phyloP scores from a whole-genome alignment of 2,113 vertebrate genomes.

The Prietella phreatophila region DNA sequence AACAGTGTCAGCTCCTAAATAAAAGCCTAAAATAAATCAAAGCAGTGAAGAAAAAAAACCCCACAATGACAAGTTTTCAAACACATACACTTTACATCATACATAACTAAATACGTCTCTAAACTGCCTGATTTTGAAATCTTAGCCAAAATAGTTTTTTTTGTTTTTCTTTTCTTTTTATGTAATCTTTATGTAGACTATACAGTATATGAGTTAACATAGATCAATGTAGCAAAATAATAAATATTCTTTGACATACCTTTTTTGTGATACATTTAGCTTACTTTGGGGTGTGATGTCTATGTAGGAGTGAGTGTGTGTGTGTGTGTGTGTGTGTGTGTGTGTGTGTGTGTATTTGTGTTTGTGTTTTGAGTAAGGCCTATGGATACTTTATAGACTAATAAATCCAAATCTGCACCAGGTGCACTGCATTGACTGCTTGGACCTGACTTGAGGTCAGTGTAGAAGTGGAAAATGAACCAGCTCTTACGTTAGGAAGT shows the following conservation, averaged over 20 bases:
- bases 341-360: conserved; percentile 71
- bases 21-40: conserved; percentile 52
- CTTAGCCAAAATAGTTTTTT: conserved; percentile 68
- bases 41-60: conserved; percentile 56
- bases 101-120: conserved; percentile 62
- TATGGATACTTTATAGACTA: conserved; percentile 47
- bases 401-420: conserved; percentile 32
- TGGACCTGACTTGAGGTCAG: conserved; percentile 24
- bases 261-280: conserved; percentile 79
- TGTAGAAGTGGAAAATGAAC: background rate
- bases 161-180: conserved; percentile 40
- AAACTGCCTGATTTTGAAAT: conserved; percentile 56
- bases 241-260: conserved; percentile 83
- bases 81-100: conserved; percentile 72
- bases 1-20: conserved; percentile 48
- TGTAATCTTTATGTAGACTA: conserved; percentile 67
- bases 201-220: conserved; percentile 69
- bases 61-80: conserved; percentile 68
- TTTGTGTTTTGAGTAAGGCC: conserved; percentile 76
- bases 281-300: conserved; percentile 82
- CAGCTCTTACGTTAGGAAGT: background rate
- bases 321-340: conserved; percentile 71
- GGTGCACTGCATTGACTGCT: conserved; percentile 15
- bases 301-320: conserved; percentile 62
- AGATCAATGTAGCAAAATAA: conserved; percentile 83